Percentiles rank a stretch among this genome's conserved stretches.
Evolutionary conservation across 2,113 vertebrate species (phyloP).

Genomic region (Dicerorhinus sumatrensis): DNA sequence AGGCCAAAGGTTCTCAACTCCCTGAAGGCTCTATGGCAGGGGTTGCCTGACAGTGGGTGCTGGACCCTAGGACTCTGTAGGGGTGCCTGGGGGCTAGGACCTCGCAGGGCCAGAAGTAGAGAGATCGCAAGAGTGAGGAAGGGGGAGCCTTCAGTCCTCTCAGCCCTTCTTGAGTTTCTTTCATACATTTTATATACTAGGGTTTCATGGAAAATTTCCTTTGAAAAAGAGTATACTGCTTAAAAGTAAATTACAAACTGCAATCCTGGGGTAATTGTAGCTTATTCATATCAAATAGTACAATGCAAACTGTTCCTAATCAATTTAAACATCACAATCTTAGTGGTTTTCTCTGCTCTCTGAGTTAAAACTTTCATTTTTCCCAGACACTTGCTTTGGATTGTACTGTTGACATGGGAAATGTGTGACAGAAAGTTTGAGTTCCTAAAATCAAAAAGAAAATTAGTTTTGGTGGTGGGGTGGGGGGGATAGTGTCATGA

Average conservation of each 20-base stretch:
- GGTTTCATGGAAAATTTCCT: background rate
- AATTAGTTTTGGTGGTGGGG: background rate
- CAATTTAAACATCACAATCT: background rate
- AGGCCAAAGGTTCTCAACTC: background rate
- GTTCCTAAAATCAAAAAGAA: background rate
- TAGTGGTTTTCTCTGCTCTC: background rate
- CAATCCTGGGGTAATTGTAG: background rate
- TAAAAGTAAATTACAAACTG: background rate
- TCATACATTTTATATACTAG: slow-evolving; percentile 12
- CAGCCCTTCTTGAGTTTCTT: background rate
- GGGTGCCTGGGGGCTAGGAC: background rate
- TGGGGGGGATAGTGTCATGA: background rate
- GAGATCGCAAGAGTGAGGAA: background rate
- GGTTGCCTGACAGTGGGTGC: too few species aligned
- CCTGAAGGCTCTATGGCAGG: background rate
- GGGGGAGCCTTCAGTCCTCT: background rate
- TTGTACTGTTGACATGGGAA: background rate
- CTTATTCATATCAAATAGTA: background rate
- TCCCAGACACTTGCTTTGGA: background rate
- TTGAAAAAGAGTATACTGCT: background rate
- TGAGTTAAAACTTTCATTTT: background rate
- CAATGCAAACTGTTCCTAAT: background rate
- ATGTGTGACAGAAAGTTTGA: background rate
- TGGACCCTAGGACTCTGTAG: background rate
- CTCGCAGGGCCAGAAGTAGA: background rate